phyloP scores from a whole-genome alignment of 2,888 invertebrate genomes.

The Nephrotoma guestfalica region DNA sequence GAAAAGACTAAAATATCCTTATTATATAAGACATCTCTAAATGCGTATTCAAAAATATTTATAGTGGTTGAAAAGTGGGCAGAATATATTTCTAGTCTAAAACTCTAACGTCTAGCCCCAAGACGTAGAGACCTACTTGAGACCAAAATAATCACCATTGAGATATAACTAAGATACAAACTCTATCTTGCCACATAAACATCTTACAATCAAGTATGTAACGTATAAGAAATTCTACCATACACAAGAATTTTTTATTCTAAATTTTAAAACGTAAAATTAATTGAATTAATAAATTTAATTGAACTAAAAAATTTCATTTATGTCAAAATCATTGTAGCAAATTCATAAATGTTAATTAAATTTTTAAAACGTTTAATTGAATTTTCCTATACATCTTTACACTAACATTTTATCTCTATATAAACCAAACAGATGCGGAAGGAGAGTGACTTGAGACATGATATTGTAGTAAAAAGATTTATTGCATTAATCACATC shows the following conservation, averaged over 20 bases:
- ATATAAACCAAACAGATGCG: background rate
- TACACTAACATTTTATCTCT: background rate
- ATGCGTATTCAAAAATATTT: too few species aligned
- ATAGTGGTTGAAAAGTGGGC: too few species aligned
- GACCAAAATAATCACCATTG: too few species aligned
- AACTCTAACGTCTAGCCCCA: too few species aligned
- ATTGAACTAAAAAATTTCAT: background rate
- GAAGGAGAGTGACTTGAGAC: background rate
- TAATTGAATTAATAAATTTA: background rate
- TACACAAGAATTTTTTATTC: too few species aligned
- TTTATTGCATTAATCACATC: background rate
- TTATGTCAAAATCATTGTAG: background rate
- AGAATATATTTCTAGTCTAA: too few species aligned
- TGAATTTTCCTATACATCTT: background rate
- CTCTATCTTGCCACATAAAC: background rate
- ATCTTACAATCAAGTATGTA: background rate
- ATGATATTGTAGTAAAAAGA: background rate
- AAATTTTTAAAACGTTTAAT: background rate
- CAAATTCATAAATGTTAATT: background rate
- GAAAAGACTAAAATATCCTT: too few species aligned
- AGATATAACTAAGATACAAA: background rate
- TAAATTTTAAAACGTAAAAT: background rate
- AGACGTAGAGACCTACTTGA: too few species aligned
- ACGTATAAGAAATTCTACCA: background rate
- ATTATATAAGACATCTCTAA: too few species aligned